phyloP scores from a whole-genome alignment of 1,140 invertebrate genomes.

The Zaprionus gabonicus region DNA sequence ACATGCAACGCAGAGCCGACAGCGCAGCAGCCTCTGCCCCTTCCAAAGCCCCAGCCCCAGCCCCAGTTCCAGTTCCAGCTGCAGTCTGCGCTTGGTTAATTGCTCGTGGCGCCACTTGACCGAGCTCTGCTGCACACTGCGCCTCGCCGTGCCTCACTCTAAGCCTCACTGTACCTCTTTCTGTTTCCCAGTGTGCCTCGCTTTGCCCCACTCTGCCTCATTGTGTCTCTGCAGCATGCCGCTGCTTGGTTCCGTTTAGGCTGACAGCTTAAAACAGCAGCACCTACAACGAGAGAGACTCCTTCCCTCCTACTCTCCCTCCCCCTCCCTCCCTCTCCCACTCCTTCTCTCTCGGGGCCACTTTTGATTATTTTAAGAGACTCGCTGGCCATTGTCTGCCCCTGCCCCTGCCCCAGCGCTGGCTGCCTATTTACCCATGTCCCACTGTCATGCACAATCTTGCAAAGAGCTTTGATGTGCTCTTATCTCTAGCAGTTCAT shows the following conservation, averaged over 20 bases:
- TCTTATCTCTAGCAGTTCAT: constrained; percentile 68
- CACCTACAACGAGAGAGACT: constrained; percentile 19
- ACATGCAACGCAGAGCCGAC: constrained; percentile 16
- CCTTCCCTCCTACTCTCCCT: neutral
- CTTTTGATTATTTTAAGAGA: constrained; percentile 77
- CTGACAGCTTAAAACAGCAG: constrained; percentile 67
- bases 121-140: constrained; percentile 50
- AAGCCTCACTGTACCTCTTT: neutral
- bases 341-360: constrained; percentile 38
- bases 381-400: constrained; percentile 65
- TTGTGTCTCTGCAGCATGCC: constrained; percentile 8
- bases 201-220: neutral
- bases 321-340: constrained; percentile 12
- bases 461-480: constrained; percentile 67
- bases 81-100: constrained; percentile 56
- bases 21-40: neutral
- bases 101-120: constrained; percentile 79
- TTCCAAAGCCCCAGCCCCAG: neutral
- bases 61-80: too few relatives aligned
- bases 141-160: too few relatives aligned
- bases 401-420: neutral
- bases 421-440: constrained; percentile 23
- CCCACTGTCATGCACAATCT: constrained; percentile 59
- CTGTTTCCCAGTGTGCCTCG: constrained; percentile 9
- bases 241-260: constrained; percentile 43